Conservation (phyloP, 2,888 invertebrate genomes). For the Notocelia uddmanniana region DNA sequence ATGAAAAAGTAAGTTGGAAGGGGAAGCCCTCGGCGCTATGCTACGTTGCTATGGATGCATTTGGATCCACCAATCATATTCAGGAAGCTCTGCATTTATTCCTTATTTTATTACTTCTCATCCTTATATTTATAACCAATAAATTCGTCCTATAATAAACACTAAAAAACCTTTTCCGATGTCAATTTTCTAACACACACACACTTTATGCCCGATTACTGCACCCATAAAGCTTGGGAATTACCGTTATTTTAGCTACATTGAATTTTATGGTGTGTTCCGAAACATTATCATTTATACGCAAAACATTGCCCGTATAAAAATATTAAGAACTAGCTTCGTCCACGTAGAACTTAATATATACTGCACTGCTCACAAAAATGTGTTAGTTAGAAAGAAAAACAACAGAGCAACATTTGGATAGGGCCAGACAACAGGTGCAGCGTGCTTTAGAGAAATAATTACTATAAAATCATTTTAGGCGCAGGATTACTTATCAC, state of each 20-base stretch:
- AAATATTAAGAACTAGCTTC: conserved; percentile 5
- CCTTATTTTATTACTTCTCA: conserved; percentile 12
- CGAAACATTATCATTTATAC: conserved; percentile 47
- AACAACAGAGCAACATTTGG: too few species aligned
- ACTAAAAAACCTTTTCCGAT: conserved; percentile 30
- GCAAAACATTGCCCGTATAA: conserved; percentile 38
- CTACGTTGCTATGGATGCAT: too few species aligned
- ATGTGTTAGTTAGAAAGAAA: too few species aligned
- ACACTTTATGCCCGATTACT: conserved; percentile 38
- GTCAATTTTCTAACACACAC: conserved; percentile 38
- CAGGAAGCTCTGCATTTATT: conserved; percentile 1
- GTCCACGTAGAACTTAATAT: too few species aligned
- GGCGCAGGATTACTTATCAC: too few species aligned
- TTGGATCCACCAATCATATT: too few species aligned
- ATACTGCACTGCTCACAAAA: too few species aligned
- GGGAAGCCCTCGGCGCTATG: too few species aligned
- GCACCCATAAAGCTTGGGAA: conserved; percentile 30
- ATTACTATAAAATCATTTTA: too few species aligned
- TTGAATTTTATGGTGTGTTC: conserved; percentile 49
- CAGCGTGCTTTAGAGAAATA: too few species aligned
- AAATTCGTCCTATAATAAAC: conserved; percentile 29
- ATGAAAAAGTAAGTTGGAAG: too few species aligned
- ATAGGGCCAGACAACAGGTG: too few species aligned
- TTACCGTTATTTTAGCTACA: conserved; percentile 29
- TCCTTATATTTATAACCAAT: conserved; percentile 25